Conservation (phyloP, 1,140 invertebrate species). For the Dreissena polymorpha region DNA sequence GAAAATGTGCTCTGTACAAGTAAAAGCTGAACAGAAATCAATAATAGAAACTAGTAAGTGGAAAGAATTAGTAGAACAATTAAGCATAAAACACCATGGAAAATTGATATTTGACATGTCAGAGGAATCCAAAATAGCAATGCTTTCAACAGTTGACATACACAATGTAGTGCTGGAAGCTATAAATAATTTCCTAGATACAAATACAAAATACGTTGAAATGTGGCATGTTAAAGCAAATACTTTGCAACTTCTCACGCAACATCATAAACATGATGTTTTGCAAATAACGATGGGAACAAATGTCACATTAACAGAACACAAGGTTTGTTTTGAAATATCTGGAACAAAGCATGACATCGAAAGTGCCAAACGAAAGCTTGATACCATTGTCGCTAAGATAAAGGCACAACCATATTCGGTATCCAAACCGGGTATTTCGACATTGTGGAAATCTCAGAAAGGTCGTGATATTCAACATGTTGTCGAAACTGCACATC, state of each 20-base stretch:
- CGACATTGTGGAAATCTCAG: slow-evolving; percentile 1
- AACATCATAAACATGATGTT: slow-evolving; percentile 13
- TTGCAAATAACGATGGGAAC: not conserved
- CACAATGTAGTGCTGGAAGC: not conserved
- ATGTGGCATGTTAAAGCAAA: slow-evolving; percentile 6
- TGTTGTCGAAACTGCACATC: not conserved
- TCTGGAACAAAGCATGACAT: slow-evolving; percentile 32
- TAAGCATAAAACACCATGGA: not conserved
- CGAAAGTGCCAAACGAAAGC: not conserved
- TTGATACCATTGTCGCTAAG: not conserved
- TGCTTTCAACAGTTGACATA: slow-evolving; percentile 40
- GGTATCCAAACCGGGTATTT: slow-evolving; percentile 17
- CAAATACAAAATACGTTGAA: not conserved
- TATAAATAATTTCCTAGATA: slow-evolving; percentile 7
- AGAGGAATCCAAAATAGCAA: not conserved
- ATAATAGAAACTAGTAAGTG: slow-evolving; percentile 8
- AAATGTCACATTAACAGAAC: too few relatives aligned
- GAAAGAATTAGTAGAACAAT: not conserved
- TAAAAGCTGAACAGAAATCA: not conserved
- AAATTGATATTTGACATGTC: not conserved
- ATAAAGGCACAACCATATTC: slow-evolving; percentile 10
- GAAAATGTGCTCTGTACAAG: not conserved
- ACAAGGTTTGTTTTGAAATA: slow-evolving; percentile 9
- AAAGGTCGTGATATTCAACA: slow-evolving; percentile 33
- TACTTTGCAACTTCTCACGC: not conserved